Conservation (phyloP, 2,888 invertebrate species). For the Chrysolina americana region DNA sequence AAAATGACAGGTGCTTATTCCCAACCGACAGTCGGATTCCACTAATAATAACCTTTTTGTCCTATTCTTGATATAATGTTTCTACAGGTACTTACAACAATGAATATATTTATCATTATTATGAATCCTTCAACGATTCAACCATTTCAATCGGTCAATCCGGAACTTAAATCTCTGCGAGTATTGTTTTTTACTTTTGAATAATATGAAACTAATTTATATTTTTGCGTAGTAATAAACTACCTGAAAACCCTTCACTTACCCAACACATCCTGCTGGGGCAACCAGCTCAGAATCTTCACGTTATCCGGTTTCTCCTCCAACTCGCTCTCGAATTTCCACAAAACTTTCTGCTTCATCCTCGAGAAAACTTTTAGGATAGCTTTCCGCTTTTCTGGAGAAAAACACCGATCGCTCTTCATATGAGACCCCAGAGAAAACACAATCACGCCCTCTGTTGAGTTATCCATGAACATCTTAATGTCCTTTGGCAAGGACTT, state of each 20-base stretch:
- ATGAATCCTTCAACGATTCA: too few species aligned
- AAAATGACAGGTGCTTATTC: too few species aligned
- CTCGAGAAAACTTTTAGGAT: slow-evolving; percentile 74
- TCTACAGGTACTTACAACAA: too few species aligned
- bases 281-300: slow-evolving; percentile 62
- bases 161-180: too few species aligned
- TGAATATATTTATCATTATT: too few species aligned
- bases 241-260: slow-evolving; percentile 17
- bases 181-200: too few species aligned
- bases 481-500: slow-evolving; percentile 67
- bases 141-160: too few species aligned
- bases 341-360: slow-evolving; percentile 76
- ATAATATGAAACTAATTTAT: too few species aligned
- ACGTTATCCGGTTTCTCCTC: slow-evolving; percentile 65
- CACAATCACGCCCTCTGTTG: slow-evolving; percentile 73
- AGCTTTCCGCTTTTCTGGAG: slow-evolving; percentile 70
- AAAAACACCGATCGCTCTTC: slow-evolving; percentile 71
- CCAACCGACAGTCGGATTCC: too few species aligned
- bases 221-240: too few species aligned
- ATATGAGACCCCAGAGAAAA: slow-evolving; percentile 77
- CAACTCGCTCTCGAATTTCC: slow-evolving; percentile 75
- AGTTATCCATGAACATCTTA: slow-evolving; percentile 71
- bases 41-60: too few species aligned
- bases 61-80: too few species aligned
- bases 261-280: slow-evolving; percentile 62